A percentile compares a stretch with the other conserved stretches of the same genome.
phyloP scores from a whole-genome alignment of 2,888 invertebrate species.

The Brenthis hecate region DNA sequence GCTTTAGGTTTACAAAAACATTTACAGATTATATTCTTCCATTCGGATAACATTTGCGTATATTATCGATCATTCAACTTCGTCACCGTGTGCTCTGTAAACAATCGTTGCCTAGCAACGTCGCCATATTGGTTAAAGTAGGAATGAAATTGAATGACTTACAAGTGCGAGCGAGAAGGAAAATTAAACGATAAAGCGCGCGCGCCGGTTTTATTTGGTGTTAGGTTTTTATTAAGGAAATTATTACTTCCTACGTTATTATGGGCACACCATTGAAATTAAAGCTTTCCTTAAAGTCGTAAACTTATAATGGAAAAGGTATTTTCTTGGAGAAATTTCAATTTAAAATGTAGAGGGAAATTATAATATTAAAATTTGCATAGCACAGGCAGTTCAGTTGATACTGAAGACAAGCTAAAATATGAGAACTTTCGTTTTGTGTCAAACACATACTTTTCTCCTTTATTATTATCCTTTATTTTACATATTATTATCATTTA shows the following conservation, averaged over 20 bases:
- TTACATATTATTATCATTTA: too few species aligned
- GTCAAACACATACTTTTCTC: too few species aligned
- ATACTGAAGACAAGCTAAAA: too few species aligned
- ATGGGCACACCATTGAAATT: constrained; percentile 41
- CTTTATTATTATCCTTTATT: too few species aligned
- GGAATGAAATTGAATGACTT: neutral
- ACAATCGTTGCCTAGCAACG: constrained; percentile 52
- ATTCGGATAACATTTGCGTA: constrained; percentile 36
- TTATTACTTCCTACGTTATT: constrained; percentile 60
- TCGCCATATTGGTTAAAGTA: constrained; percentile 34
- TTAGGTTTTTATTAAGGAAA: constrained; percentile 61
- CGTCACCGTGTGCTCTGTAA: constrained; percentile 45
- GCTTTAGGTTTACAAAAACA: neutral
- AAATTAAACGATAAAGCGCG: constrained; percentile 69
- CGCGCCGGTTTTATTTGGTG: constrained; percentile 51
- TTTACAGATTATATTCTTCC: constrained; percentile 1
- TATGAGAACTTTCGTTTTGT: too few species aligned
- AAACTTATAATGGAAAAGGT: constrained; percentile 21
- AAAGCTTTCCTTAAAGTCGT: constrained; percentile 30
- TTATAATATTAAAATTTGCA: neutral
- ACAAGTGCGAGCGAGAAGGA: constrained; percentile 34
- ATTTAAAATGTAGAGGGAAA: neutral
- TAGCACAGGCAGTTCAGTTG: too few species aligned
- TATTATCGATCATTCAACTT: constrained; percentile 44
- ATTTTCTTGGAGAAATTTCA: constrained; percentile 10